Base-by-base conservation (phyloP, 1,140 invertebrate genomes). In the Hylaeus volcanicus region DNA sequence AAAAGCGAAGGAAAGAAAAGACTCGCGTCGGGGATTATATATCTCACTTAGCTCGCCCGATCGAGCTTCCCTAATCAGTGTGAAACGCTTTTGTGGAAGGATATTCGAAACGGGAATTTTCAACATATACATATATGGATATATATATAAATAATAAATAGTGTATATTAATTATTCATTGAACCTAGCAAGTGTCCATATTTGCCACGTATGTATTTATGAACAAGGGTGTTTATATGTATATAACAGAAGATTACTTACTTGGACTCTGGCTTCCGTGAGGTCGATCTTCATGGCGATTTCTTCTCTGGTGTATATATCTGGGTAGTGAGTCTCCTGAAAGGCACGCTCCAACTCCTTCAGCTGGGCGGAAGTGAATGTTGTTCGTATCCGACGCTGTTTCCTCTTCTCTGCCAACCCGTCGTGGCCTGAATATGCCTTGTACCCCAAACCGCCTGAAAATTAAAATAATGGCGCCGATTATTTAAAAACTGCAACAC, bases 281-380 rank as follows among this genome's bases (percentile, higher is more conserved):
- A 99, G 95, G 93, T 99, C 98, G 86, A 99, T 98, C 94, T 98
- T 98, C 96, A 99, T 98, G 48, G 98, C 99, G 83, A 99, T 99
- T 93, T 99, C 99, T 93, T 99, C 99, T 83, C 99, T 94, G n/a
- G 98, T 99, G 93, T 99, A 99, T 88, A 99, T 99, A 93, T 99
- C 99, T 14, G 99, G 99, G 94, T 99, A 99, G 93, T 99, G 99
- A 6, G 98, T 99, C 92, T 99, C 98, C 92, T 98, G 96, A 93
- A 99, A 99, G 80, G 98, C 98, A 90, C 98, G 95, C 94, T 99
- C 99, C 81, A 99, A 93, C 93, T 99, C 98, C 93, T 99, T 99
- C 55, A 99, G 95, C 93, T 99, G 99, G 41, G 97, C 97, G 37
- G 98, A 98, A 11, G 98, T 99, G 93, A 99, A 99, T 0, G 98